Evolutionary conservation across 2,888 invertebrate species (phyloP).

Genomic region (Mythimna impura): DNA sequence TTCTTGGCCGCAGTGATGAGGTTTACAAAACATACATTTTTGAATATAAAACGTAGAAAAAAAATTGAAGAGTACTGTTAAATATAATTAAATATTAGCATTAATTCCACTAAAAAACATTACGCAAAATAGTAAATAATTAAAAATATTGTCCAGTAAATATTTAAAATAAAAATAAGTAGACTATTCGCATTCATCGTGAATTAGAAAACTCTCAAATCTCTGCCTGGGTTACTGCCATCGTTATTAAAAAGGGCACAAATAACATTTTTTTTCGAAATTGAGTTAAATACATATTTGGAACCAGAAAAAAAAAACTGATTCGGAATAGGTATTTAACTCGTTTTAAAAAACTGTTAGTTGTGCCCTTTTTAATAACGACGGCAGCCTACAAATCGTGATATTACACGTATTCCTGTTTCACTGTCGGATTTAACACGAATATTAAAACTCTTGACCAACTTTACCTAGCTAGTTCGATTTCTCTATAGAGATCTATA

Average conservation of each 20-base stretch:
- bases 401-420: slow-evolving; percentile 22
- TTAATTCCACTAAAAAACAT: slow-evolving; percentile 19
- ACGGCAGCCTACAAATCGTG: background rate
- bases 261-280: too few species aligned
- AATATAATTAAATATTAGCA: slow-evolving; percentile 15
- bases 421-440: slow-evolving; percentile 29
- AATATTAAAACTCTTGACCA: slow-evolving; percentile 52
- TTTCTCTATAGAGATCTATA: slow-evolving; percentile 61
- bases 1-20: slow-evolving; percentile 21
- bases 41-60: slow-evolving; percentile 11
- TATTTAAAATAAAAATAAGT: slow-evolving; percentile 38
- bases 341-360: too few species aligned
- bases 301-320: too few species aligned
- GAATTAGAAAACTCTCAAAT: slow-evolving; percentile 35
- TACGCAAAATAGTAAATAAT: slow-evolving; percentile 15
- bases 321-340: too few species aligned
- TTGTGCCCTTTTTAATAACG: too few species aligned
- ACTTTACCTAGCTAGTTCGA: slow-evolving; percentile 47
- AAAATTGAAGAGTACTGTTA: slow-evolving; percentile 9
- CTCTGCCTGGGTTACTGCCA: slow-evolving; percentile 13
- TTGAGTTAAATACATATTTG: too few species aligned
- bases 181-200: slow-evolving; percentile 34
- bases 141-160: slow-evolving; percentile 42
- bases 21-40: background rate
- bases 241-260: too few species aligned